These are phyloP conservation scores for Nymphalis io DNA, from an alignment of 1,140 invertebrate genomes.

Conservation along the genomic window DNA sequence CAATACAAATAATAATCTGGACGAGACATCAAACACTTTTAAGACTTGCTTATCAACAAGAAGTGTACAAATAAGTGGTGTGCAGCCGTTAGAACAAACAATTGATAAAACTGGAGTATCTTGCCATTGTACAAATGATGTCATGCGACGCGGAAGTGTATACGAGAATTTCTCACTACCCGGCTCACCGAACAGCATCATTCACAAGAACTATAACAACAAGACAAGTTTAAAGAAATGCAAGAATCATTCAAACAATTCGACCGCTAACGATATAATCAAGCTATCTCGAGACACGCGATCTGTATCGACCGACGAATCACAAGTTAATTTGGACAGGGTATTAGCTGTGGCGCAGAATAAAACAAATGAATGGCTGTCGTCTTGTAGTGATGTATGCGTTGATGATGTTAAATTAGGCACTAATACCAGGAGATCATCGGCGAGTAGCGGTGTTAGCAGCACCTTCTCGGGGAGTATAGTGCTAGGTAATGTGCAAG, in stretches of 20 bases:
- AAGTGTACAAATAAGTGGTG: slow-evolving; percentile 64
- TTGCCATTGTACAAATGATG: slow-evolving; percentile 23
- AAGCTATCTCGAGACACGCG: slow-evolving; percentile 42
- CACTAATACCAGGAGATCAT: slow-evolving; percentile 67
- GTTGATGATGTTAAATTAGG: slow-evolving; percentile 43
- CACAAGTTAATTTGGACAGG: slow-evolving; percentile 55
- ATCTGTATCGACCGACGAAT: slow-evolving; percentile 41
- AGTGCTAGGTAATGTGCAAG: slow-evolving; percentile 81
- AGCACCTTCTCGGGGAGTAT: slow-evolving; percentile 70
- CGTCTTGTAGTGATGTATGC: slow-evolving; percentile 46
- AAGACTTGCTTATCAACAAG: slow-evolving; percentile 62
- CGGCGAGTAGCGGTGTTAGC: slow-evolving; percentile 71
- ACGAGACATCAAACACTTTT: slow-evolving; percentile 50
- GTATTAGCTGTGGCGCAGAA: slow-evolving; percentile 66
- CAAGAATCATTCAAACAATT: slow-evolving; percentile 28
- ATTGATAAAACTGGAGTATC: slow-evolving; percentile 41
- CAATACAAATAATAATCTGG: slow-evolving; percentile 22
- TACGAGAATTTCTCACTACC: slow-evolving; percentile 73
- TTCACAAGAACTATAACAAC: slow-evolving; percentile 69
- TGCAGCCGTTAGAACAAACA: slow-evolving; percentile 63
- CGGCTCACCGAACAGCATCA: slow-evolving; percentile 64
- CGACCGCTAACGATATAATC: slow-evolving; percentile 35
- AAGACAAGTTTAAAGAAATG: slow-evolving; percentile 62
- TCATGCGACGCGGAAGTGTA: slow-evolving; percentile 53
- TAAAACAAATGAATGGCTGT: slow-evolving; percentile 69